Evolutionary conservation across 2,113 vertebrate species (phyloP).

Genomic region (Barnardius zonarius): DNA sequence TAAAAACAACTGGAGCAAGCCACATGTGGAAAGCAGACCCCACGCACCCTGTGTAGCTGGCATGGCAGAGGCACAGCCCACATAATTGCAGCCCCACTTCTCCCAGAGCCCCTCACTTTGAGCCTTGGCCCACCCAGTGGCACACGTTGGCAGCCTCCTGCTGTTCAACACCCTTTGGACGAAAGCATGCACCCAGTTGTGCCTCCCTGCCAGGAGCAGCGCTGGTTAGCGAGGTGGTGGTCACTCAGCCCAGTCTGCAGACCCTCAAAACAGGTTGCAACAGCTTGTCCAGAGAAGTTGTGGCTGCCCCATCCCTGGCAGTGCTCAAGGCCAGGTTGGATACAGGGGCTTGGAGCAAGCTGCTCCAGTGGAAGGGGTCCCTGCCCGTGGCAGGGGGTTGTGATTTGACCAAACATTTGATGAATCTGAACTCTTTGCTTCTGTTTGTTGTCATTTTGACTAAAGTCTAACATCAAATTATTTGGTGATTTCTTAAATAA

Average conservation of each 20-base stretch:
- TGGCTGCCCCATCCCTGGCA: background rate
- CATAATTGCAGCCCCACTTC: background rate
- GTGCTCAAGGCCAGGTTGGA: background rate
- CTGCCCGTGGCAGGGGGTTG: background rate
- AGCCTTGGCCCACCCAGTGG: background rate
- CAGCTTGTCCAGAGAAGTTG: background rate
- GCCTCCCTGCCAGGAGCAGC: background rate
- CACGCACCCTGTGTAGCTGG: background rate
- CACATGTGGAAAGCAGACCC: background rate
- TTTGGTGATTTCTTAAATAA: slow-evolving; percentile 21
- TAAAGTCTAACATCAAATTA: slow-evolving; percentile 5
- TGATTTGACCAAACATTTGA: background rate
- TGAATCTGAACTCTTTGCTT: slow-evolving; percentile 25
- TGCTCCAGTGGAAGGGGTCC: too few relatives aligned
- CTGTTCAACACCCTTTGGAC: background rate
- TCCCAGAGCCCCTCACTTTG: background rate
- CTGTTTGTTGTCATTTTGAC: slow-evolving; percentile 27
- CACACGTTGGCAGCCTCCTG: background rate
- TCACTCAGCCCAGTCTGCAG: background rate
- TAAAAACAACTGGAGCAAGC: background rate
- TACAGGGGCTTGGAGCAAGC: too few relatives aligned
- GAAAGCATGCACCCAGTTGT: background rate
- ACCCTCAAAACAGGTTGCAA: background rate
- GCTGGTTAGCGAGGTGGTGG: background rate
- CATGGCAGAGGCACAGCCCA: background rate